These are phyloP conservation scores for Cyprinodon brontotheroides DNA, from an alignment of 2,113 vertebrate genomes.

Conservation along the genomic window DNA sequence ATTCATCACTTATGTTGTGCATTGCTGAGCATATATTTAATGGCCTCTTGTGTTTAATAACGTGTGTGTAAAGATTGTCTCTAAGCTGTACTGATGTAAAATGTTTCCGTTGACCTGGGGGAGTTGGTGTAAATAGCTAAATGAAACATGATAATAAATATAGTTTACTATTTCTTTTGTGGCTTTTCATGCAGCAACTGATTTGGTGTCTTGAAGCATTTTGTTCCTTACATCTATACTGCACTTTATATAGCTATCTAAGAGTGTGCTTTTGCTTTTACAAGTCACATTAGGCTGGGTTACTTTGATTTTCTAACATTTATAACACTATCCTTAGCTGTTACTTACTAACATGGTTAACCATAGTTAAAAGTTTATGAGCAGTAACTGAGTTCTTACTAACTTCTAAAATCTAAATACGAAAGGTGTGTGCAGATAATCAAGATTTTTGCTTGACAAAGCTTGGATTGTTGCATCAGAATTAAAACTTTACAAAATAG, in stretches of 20 bases:
- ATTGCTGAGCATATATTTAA: constrained; percentile 36
- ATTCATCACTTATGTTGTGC: constrained; percentile 15
- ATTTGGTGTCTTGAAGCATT: constrained; percentile 72
- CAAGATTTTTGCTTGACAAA: neutral
- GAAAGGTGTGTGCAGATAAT: neutral
- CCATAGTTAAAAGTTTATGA: neutral
- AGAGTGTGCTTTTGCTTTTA: neutral
- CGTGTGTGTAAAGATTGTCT: constrained; percentile 60
- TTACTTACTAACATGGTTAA: neutral
- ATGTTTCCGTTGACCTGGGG: constrained; percentile 50
- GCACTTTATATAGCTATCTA: neutral
- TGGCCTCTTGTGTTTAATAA: constrained; percentile 17
- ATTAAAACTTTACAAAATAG: neutral
- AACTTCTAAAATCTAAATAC: too few species aligned
- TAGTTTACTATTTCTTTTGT: constrained; percentile 85
- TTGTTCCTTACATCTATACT: constrained; percentile 50
- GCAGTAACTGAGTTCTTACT: neutral
- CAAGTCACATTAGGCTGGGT: neutral
- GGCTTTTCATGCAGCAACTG: constrained; percentile 78
- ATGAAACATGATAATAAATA: constrained; percentile 83
- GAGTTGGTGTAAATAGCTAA: constrained; percentile 88
- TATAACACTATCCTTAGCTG: neutral
- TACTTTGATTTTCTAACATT: neutral
- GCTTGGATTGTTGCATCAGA: neutral
- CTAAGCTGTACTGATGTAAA: constrained; percentile 48